phyloP scores from a whole-genome alignment of 1,140 invertebrate species.

The Sycophila sp. region DNA sequence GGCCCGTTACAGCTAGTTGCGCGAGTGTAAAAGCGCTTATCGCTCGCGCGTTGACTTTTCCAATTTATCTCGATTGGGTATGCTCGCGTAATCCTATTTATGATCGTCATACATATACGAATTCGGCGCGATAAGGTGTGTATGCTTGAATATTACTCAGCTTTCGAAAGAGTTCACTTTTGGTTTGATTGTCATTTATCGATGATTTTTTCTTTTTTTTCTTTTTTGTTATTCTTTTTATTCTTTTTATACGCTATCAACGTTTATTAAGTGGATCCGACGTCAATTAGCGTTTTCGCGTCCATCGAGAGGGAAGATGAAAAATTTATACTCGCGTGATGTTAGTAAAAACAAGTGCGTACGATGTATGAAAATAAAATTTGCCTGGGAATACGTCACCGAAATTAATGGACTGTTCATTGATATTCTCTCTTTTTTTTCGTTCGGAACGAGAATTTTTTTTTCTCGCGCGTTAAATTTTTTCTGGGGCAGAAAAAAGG shows the following conservation, averaged over 20 bases:
- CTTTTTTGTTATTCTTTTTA: not conserved
- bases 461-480: not conserved
- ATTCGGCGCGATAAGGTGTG: not conserved
- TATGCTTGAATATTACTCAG: not conserved
- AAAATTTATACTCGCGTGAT: no score
- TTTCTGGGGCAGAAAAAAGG: not conserved
- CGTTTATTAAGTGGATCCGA: no score
- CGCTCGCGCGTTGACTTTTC: not conserved
- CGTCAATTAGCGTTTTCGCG: no score
- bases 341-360: no score
- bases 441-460: not conserved
- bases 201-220: not conserved
- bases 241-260: no score
- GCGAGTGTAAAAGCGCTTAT: constrained; percentile 19
- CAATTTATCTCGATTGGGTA: constrained; percentile 21
- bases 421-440: no score
- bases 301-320: no score
- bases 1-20: constrained; percentile 2
- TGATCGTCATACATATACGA: no score
- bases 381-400: no score
- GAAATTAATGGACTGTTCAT: no score
- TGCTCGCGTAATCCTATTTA: constrained; percentile 10
- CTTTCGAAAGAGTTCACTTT: not conserved
- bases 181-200: no score
- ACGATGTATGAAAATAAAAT: no score